These are phyloP conservation scores for Triplophysa dalaica DNA, from an alignment of 2,113 vertebrate species.

Conservation along the genomic window DNA sequence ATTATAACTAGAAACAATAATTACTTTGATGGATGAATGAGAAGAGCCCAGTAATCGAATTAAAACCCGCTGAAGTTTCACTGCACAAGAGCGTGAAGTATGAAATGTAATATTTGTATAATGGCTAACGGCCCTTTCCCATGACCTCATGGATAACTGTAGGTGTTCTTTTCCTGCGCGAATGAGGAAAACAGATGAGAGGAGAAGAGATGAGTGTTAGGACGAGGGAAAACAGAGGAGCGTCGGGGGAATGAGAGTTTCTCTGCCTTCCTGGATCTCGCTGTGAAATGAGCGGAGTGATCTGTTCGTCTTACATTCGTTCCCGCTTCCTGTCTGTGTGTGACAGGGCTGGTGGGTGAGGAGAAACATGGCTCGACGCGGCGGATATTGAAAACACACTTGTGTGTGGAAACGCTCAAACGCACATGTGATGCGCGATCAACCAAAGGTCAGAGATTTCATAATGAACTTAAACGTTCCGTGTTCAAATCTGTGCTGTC, in stretches of 20 bases:
- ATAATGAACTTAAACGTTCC: background rate
- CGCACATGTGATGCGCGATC: background rate
- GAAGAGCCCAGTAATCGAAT: conserved; percentile 31
- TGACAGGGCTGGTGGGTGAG: conserved; percentile 43
- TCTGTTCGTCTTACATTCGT: conserved; percentile 39
- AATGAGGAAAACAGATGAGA: conserved; percentile 63
- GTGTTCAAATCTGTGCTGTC: no score
- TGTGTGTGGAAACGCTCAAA: conserved; percentile 12
- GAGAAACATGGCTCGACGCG: conserved; percentile 20
- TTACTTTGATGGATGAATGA: conserved; percentile 47
- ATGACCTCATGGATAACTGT: conserved; percentile 75
- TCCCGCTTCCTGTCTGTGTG: conserved; percentile 46
- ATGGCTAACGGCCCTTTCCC: conserved; percentile 61
- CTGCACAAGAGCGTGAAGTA: conserved; percentile 47
- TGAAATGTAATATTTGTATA: conserved; percentile 56
- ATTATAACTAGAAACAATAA: conserved; percentile 57
- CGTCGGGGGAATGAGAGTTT: conserved; percentile 21
- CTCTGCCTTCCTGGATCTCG: conserved; percentile 40
- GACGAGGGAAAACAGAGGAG: conserved; percentile 35
- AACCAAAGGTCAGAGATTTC: background rate
- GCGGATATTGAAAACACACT: conserved; percentile 36
- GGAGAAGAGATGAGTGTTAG: conserved; percentile 40
- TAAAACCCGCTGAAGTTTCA: conserved; percentile 54
- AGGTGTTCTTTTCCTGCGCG: conserved; percentile 62
- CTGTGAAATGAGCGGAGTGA: conserved; percentile 32